Evolutionary conservation across 2,888 invertebrate species (phyloP), one percentile per base, ranked within the genome.

Genomic region (Diogma glabrata): DNA sequence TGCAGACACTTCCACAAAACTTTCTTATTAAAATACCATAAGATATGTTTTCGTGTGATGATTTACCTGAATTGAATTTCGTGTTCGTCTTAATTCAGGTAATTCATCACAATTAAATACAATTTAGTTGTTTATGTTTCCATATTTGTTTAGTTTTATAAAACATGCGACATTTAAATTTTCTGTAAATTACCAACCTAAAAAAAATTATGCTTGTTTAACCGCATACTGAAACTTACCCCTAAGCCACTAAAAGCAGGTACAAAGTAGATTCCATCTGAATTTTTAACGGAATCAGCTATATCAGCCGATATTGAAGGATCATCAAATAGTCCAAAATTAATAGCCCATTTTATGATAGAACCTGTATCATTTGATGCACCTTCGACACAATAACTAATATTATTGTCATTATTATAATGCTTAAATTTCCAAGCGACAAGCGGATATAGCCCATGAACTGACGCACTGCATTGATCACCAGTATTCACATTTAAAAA

Each of bases 201-300:
- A n/a, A n/a, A n/a, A n/a, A n/a, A n/a, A n/a, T n/a, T n/a, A n/a
- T n/a, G n/a, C n/a, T n/a, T n/a, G n/a, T n/a, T n/a, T n/a, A n/a
- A n/a, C n/a, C n/a, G n/a, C n/a, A n/a, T n/a, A n/a, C n/a, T n/a
- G n/a, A n/a, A 53, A 60, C 64, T 72, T 70, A 89, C 90, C 66
- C 90, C 88, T 50, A 91, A 71, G 28, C 92, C 92, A 67, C 86
- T 87, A 61, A 93, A 92, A 0, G 90, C 90, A 2, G 94, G 92
- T 58, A 94, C 76, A 66, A 94, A 94, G 66, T 77, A 89, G 3
- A 89, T 84, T 5, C 87, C 90, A 60, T 83, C 82, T 2, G 82
- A 77, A 64, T 84, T 78, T 0, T 75, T 63, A 0, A 87, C 83
- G 1, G 81, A 79, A 48, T 68, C 67, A 0, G 89, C 89, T 54